phyloP scores from a whole-genome alignment of 2,797 vertebrate genomes.

The Holocentrus rufus region DNA sequence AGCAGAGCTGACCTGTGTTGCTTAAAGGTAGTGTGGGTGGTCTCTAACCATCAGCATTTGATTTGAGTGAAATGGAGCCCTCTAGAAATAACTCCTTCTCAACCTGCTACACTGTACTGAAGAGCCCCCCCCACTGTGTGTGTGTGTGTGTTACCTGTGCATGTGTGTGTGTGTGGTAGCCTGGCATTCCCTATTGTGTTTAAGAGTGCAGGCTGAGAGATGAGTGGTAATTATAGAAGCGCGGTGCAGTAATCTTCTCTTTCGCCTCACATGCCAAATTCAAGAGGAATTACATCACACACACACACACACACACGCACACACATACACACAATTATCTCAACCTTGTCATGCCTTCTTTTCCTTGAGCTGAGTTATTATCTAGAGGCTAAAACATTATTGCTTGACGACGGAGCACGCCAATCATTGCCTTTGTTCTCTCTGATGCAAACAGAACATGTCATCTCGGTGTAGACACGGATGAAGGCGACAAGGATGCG shows the following conservation, averaged over 20 bases:
- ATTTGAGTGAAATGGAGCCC: conserved; percentile 72
- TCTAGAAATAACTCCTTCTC: conserved; percentile 78
- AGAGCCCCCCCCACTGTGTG: conserved; percentile 43
- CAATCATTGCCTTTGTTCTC: conserved; percentile 14
- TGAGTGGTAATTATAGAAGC: conserved; percentile 79
- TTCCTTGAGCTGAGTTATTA: conserved; percentile 28
- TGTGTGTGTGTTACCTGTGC: conserved; percentile 4
- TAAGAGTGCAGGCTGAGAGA: conserved; percentile 70
- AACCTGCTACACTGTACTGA: conserved; percentile 54
- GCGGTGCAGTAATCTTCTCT: conserved; percentile 73
- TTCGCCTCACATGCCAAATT: conserved; percentile 70
- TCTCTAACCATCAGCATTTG: conserved; percentile 67
- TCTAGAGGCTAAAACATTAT: conserved; percentile 35
- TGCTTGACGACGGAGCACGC: not conserved
- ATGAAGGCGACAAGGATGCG: not conserved
- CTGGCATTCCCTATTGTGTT: conserved; percentile 69
- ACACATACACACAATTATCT: conserved; percentile 45
- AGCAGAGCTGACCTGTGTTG: conserved; percentile 72
- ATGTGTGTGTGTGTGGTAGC: conserved; percentile 49
- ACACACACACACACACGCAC: conserved; percentile 4
- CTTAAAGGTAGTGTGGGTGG: conserved; percentile 80
- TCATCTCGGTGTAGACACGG: not conserved
- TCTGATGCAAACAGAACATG: not conserved
- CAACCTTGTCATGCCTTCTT: conserved; percentile 27
- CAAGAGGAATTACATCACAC: conserved; percentile 68